Evolutionary conservation across 2,113 vertebrate species (phyloP).

Genomic region (Percopsis transmontana): DNA sequence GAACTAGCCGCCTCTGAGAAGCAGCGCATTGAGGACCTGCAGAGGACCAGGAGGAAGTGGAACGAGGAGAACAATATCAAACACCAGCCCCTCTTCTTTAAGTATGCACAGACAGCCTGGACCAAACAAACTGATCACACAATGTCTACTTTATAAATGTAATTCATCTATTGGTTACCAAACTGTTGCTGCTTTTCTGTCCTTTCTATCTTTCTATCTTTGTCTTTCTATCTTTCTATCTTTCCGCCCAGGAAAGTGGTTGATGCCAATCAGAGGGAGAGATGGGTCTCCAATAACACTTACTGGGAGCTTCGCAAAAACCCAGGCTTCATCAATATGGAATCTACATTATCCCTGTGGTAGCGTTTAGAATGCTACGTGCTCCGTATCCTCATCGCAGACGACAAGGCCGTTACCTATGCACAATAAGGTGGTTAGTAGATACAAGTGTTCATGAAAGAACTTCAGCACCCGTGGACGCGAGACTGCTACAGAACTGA

Average conservation of each 20-base stretch:
- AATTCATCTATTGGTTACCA: background rate
- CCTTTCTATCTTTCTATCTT: too few relatives aligned
- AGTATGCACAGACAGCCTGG: constrained; percentile 71
- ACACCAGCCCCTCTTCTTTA: constrained; percentile 94
- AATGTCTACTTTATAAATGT: background rate
- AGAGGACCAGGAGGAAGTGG: constrained; percentile 87
- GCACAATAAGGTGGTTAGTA: constrained; percentile 84
- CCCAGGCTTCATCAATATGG: constrained; percentile 96
- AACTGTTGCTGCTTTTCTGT: background rate
- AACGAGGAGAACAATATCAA: constrained; percentile 92
- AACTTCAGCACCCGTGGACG: constrained; percentile 42
- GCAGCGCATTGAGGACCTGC: constrained; percentile 94
- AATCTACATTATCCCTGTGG: constrained; percentile 87
- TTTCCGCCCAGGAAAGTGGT: constrained; percentile 86
- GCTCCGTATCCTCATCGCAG: constrained; percentile 76
- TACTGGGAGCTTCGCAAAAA: constrained; percentile 98
- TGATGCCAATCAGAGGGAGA: constrained; percentile 92
- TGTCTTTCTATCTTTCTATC: constrained; percentile 3
- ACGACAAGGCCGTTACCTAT: constrained; percentile 85
- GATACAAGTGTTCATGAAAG: constrained; percentile 19
- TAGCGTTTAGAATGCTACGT: constrained; percentile 78
- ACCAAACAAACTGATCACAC: background rate
- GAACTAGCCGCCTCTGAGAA: constrained; percentile 91
- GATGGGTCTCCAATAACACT: constrained; percentile 93
- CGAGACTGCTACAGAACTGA: constrained; percentile 31